These are phyloP conservation scores for Thunnus maccoyii DNA, from an alignment of 2,113 vertebrate species.

Conservation along the genomic window DNA sequence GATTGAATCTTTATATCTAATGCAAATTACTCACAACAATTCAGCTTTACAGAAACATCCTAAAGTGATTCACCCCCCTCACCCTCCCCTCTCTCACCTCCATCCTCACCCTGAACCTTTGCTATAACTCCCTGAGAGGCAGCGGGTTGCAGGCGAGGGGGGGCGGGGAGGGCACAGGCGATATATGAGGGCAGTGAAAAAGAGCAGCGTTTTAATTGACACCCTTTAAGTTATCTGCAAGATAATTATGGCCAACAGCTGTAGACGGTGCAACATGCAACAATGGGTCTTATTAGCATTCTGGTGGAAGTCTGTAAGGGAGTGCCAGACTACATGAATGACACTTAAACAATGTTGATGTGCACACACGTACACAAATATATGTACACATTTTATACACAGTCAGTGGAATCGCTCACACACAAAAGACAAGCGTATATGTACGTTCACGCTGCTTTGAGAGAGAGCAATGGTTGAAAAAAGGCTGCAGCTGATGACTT, in stretches of 20 bases:
- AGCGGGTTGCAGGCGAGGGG: not conserved
- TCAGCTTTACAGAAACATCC: conserved; percentile 38
- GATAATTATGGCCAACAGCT: conserved; percentile 85
- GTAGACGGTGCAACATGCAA: conserved; percentile 78
- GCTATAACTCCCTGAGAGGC: conserved; percentile 54
- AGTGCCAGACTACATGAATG: conserved; percentile 55
- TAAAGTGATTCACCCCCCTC: conserved; percentile 7
- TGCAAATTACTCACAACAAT: conserved; percentile 45
- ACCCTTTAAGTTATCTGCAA: conserved; percentile 81
- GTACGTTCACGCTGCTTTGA: conserved; percentile 28
- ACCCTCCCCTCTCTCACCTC: conserved; percentile 13
- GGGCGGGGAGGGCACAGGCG: conserved; percentile 1
- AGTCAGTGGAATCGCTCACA: not conserved
- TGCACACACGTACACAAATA: conserved; percentile 32
- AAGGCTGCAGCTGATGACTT: conserved; percentile 51
- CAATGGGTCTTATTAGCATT: conserved; percentile 82
- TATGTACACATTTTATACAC: conserved; percentile 25
- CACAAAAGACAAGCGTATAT: conserved; percentile 10
- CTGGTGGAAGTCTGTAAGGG: conserved; percentile 51
- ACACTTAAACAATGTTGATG: conserved; percentile 46
- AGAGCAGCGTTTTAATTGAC: conserved; percentile 79
- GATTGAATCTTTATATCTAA: conserved; percentile 40
- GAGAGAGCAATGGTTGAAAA: conserved; percentile 38
- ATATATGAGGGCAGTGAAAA: conserved; percentile 59
- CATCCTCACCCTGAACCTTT: conserved; percentile 65